A percentile compares a stretch with the other conserved stretches of the same genome.
Evolutionary conservation across 2,113 vertebrate genomes (phyloP).

Genomic region (Gymnobelideus leadbeateri): DNA sequence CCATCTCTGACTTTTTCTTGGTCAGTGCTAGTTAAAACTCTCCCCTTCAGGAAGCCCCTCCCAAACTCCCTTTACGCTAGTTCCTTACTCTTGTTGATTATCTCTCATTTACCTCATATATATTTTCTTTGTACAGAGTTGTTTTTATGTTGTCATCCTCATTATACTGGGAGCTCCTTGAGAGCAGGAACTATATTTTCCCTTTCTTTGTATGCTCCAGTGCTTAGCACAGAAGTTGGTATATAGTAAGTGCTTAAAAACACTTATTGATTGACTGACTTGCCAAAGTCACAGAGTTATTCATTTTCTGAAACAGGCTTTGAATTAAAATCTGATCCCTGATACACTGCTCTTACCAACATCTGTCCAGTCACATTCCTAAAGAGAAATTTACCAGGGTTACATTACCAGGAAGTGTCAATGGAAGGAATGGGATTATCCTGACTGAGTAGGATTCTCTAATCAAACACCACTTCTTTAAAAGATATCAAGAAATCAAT

Average conservation of each 20-base stretch:
- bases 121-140: not conserved
- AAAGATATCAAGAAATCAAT: not conserved
- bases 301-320: not conserved
- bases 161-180: not conserved
- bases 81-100: not conserved
- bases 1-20: too few species aligned
- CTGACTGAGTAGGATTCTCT: not conserved
- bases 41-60: too few species aligned
- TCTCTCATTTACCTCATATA: not conserved
- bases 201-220: not conserved
- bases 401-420: not conserved
- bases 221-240: not conserved
- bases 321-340: not conserved
- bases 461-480: not conserved
- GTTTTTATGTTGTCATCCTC: not conserved
- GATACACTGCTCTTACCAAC: not conserved
- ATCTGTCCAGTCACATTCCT: not conserved
- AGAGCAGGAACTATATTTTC: not conserved
- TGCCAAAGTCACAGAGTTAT: not conserved
- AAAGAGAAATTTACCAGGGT: not conserved
- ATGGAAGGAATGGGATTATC: not conserved
- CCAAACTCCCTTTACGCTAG: too few species aligned
- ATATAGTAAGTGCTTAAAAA: not conserved
- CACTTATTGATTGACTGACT: not conserved
- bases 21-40: too few species aligned